Percentiles rank a stretch among this genome's conserved stretches.
phyloP scores from a whole-genome alignment of 2,113 vertebrate genomes.

The Bungarus multicinctus region DNA sequence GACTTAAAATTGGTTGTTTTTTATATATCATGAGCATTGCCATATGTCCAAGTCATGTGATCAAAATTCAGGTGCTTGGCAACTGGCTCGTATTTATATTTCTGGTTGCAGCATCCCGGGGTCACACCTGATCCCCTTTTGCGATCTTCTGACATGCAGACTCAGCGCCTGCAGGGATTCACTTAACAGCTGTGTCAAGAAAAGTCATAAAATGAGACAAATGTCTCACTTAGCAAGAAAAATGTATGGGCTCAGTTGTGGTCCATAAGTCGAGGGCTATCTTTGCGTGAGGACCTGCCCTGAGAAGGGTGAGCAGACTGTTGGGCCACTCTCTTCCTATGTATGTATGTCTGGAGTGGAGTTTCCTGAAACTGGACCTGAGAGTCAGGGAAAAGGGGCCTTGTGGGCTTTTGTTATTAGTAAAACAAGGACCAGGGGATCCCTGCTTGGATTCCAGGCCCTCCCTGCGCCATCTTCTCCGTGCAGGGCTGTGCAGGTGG shows the following conservation, averaged over 20 bases:
- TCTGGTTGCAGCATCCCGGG: too few species aligned
- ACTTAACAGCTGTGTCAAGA: background rate
- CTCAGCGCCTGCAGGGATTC: too few species aligned
- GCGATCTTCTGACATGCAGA: too few species aligned
- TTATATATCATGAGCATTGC: too few species aligned
- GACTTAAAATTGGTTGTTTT: too few species aligned
- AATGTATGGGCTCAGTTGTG: too few species aligned
- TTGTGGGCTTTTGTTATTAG: background rate
- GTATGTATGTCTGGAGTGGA: background rate
- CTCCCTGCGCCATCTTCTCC: background rate
- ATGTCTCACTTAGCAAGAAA: background rate
- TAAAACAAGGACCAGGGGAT: background rate
- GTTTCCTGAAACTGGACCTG: background rate
- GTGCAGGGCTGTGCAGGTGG: background rate
- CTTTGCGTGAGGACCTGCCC: background rate
- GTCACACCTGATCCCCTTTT: background rate
- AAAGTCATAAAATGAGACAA: background rate
- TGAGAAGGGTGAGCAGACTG: background rate
- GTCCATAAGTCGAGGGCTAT: too few species aligned
- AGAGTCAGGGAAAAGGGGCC: too few species aligned
- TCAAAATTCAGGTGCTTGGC: background rate
- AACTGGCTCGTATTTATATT: background rate
- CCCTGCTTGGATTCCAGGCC: background rate
- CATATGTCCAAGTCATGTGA: background rate
- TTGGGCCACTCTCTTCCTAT: background rate